Base-by-base conservation (phyloP, 1,140 invertebrate genomes). In the Epicauta chinensis region DNA sequence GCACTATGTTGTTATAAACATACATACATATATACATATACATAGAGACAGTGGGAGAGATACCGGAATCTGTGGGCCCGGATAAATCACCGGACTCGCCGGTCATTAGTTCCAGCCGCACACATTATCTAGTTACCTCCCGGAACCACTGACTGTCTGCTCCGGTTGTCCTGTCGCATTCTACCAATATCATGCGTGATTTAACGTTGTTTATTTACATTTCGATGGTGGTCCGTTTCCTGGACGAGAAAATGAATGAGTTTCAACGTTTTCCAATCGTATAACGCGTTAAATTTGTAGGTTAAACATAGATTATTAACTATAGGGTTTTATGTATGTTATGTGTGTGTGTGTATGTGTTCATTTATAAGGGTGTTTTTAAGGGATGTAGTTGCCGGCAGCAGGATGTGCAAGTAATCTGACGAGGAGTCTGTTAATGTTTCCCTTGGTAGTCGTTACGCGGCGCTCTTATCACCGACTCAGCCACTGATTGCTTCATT, bases 351-450 rank as follows among this genome's bases (percentile, higher is more conserved):
- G 23, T 23, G 23, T 23, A 23, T 5, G 23, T 3, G 23, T 23
- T 5, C 4, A 23, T 23, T 23, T 23, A 5, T 23, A 23, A 23
- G 23, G 23, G 23, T 23, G 4, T 3, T 23, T 23, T 3, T 23
- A 23, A n/a, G n/a, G 36, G 48, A 6, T 34, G 34, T 16, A 39
- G 16, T 39, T 41, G 41, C 30, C 55, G 38, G 45, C 59, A 55
- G 53, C 55, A 63, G 67, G 65, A 69, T 68, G 66, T 64, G 67
- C 65, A 65, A 70, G 68, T 68, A 70, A 70, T 70, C 68, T 70
- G 68, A 70, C 68, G 68, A 70, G 68, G 65, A 68, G 68, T 69
- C 68, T 68, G 68, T 70, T 70, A 70, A 70, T 70, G 68, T 65
- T 66, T 70, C 68, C 68, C 68, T 53, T 57, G 67, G 60, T 59